Percentiles rank a stretch among this genome's conserved stretches.
Evolutionary conservation across 1,140 invertebrate species (phyloP).

Genomic region (Heliconius himera): DNA sequence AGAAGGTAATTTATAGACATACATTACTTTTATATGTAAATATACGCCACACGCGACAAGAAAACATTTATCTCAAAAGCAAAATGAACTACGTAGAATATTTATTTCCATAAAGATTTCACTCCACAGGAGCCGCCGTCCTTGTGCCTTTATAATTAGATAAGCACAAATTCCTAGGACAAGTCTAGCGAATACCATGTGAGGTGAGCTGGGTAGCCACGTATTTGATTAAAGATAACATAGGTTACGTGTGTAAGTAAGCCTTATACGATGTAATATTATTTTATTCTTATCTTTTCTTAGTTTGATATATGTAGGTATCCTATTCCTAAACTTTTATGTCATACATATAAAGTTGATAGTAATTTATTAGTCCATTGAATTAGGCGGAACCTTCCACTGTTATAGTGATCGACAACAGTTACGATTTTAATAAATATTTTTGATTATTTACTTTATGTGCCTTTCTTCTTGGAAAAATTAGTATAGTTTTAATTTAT

Average conservation of each 20-base stretch:
- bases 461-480: no score
- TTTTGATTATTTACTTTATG: no score
- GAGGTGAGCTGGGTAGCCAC: background rate
- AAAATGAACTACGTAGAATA: no score
- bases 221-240: background rate
- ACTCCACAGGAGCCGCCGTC: background rate
- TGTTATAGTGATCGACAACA: no score
- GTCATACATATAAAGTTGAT: background rate
- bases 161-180: slow-evolving; percentile 15
- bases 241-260: background rate
- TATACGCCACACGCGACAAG: no score
- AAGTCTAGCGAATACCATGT: slow-evolving; percentile 19
- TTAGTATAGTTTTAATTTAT: no score
- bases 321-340: background rate
- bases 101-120: no score
- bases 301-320: background rate
- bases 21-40: no score
- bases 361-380: background rate
- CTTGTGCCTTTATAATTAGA: slow-evolving; percentile 29
- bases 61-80: no score
- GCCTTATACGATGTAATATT: background rate
- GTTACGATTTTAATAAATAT: no score
- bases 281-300: background rate
- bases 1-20: no score
- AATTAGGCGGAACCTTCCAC: background rate